A percentile compares a stretch with the other conserved stretches of the same genome.
These are phyloP conservation scores for Drosophila colorata DNA, from an alignment of 2,888 invertebrate species.

Conservation along the genomic window DNA sequence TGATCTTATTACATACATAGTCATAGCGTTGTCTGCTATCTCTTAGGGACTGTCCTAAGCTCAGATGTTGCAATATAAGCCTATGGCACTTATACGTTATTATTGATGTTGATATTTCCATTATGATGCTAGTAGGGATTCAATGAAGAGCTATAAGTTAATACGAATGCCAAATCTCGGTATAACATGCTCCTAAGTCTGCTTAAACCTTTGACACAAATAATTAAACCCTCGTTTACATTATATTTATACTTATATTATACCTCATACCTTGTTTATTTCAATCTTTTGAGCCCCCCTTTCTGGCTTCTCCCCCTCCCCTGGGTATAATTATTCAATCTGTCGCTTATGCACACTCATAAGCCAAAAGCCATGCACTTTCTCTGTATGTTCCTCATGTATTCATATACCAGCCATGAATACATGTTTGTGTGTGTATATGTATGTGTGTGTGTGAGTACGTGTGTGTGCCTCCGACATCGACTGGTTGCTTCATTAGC, in stretches of 20 bases:
- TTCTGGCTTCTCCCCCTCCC: slow-evolving; percentile 31
- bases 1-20: too few relatives aligned
- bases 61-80: too few relatives aligned
- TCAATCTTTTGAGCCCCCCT: slow-evolving; percentile 19
- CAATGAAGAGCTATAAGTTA: not conserved
- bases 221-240: slow-evolving; percentile 8
- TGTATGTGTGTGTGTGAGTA: slow-evolving; percentile 4
- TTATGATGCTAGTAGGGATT: too few relatives aligned
- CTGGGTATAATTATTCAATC: slow-evolving; percentile 73
- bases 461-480: slow-evolving; percentile 21
- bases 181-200: not conserved
- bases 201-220: not conserved
- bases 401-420: too few relatives aligned
- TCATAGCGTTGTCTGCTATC: too few relatives aligned
- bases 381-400: not conserved
- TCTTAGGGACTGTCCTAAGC: not conserved
- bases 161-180: not conserved
- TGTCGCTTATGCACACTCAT: slow-evolving; percentile 58
- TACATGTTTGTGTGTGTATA: slow-evolving; percentile 7
- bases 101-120: not conserved
- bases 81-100: too few relatives aligned
- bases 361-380: slow-evolving; percentile 42
- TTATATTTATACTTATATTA: slow-evolving; percentile 22
- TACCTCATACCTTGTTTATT: slow-evolving; percentile 16
- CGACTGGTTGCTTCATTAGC: slow-evolving; percentile 75